Conservation (phyloP, 2,797 vertebrate species). For the Nasua narica region DNA sequence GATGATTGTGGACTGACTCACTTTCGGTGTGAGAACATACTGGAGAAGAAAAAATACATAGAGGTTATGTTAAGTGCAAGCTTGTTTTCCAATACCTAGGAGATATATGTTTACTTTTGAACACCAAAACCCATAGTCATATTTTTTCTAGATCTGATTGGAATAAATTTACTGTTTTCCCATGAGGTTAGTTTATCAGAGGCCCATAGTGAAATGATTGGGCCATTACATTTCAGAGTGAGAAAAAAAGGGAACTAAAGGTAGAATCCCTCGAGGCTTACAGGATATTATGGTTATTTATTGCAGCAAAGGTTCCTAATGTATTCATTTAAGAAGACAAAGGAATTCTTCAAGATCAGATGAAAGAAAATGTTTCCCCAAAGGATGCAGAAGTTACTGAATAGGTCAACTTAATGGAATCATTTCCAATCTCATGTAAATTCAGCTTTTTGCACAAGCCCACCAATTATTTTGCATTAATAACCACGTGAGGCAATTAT, state of each 20-base stretch:
- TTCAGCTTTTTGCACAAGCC: background rate
- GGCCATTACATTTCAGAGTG: background rate
- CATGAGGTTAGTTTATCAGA: background rate
- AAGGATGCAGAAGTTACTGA: background rate
- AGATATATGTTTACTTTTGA: background rate
- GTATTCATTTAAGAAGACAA: constrained; percentile 2
- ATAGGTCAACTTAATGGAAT: background rate
- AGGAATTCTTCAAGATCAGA: background rate
- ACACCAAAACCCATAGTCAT: background rate
- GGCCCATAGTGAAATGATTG: background rate
- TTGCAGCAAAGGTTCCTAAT: background rate
- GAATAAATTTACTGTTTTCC: background rate
- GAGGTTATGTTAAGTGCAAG: background rate
- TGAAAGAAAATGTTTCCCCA: background rate
- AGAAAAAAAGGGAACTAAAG: background rate
- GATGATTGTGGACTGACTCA: background rate
- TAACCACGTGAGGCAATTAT: background rate
- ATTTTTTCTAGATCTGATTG: background rate
- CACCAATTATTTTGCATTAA: background rate
- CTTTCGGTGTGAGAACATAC: background rate
- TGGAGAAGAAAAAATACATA: background rate
- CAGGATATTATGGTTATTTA: background rate
- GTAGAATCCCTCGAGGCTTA: background rate
- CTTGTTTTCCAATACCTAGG: background rate
- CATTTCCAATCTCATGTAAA: background rate